Conservation (phyloP, 2,888 invertebrate species). For the Andrena minutula region DNA sequence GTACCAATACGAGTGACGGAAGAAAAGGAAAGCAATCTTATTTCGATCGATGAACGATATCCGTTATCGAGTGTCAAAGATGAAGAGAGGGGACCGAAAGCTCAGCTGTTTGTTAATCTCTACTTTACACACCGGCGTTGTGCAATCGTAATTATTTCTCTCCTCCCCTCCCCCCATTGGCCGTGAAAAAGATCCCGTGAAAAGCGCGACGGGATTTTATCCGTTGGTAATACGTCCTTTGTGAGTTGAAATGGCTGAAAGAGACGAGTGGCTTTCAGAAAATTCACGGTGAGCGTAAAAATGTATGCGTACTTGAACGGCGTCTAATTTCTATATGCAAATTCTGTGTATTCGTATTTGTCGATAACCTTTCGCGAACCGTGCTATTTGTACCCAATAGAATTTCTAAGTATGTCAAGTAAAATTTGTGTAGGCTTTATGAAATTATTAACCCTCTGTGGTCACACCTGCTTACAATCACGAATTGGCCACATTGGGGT, state of each 20-base stretch:
- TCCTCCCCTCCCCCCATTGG: neutral
- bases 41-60: constrained; percentile 50
- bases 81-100: constrained; percentile 19
- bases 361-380: neutral
- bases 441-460: too few relatives aligned
- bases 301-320: constrained; percentile 15
- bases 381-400: neutral
- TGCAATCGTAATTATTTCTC: constrained; percentile 56
- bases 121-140: constrained; percentile 24
- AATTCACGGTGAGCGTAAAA: constrained; percentile 22
- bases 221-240: constrained; percentile 54
- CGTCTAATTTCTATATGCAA: constrained; percentile 25
- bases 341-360: neutral
- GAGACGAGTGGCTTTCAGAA: constrained; percentile 25
- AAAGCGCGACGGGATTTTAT: constrained; percentile 53
- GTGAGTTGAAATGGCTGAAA: constrained; percentile 41
- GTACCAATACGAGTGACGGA: neutral
- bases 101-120: constrained; percentile 54
- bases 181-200: constrained; percentile 32
- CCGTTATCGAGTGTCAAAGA: constrained; percentile 43
- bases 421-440: too few relatives aligned
- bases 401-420: too few relatives aligned
- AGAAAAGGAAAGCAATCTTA: constrained; percentile 9
- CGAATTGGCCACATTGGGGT: too few relatives aligned
- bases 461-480: too few relatives aligned